Conservation (phyloP, 2,113 vertebrate genomes). For the Galbula dea region DNA sequence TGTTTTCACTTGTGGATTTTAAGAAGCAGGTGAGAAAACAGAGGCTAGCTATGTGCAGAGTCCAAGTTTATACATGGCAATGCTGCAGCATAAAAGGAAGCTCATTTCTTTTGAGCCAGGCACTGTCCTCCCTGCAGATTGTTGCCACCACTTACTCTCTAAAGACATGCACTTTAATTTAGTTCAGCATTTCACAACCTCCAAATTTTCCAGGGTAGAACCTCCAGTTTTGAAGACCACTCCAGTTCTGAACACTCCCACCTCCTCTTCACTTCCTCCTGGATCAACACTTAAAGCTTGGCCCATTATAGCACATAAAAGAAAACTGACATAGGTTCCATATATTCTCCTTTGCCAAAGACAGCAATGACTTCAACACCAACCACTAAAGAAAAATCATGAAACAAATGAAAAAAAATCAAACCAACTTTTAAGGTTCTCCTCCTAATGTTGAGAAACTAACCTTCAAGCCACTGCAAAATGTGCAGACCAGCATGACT, state of each 20-base stretch:
- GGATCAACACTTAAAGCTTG: background rate
- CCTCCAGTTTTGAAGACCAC: background rate
- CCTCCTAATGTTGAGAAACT: background rate
- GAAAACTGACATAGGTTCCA: background rate
- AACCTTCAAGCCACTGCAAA: slow-evolving; percentile 2
- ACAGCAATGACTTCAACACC: background rate
- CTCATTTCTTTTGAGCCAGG: background rate
- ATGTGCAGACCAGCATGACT: slow-evolving; percentile 14
- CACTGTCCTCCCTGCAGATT: background rate
- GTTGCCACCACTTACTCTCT: background rate
- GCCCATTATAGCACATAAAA: background rate
- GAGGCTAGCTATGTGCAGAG: fast-evolving
- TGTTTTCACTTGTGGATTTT: background rate
- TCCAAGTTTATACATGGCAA: background rate
- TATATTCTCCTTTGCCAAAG: background rate
- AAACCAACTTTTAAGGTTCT: background rate
- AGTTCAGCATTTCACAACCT: background rate
- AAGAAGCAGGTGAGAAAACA: background rate
- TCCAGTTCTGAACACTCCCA: background rate
- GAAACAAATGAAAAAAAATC: background rate
- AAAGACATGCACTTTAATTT: background rate
- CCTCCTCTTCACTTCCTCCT: background rate
- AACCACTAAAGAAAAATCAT: background rate
- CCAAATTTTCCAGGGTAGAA: background rate
- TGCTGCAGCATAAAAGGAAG: background rate